Base-by-base conservation (phyloP, 1,140 invertebrate genomes). In the Meloidogyne exigua region DNA sequence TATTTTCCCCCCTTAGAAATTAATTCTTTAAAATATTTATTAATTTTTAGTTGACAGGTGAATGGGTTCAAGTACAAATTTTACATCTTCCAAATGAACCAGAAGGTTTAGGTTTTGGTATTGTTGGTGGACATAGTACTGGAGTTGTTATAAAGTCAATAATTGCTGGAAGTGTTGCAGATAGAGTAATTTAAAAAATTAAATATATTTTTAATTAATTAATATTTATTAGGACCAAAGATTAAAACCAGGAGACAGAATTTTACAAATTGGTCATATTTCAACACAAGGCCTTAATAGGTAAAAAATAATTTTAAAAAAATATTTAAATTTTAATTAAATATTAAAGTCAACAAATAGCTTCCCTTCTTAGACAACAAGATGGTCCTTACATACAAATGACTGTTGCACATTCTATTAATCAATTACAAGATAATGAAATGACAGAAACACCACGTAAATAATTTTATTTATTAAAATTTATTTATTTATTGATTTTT, bases 121-220 rank as follows among this genome's bases (percentile, higher is more conserved):
- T 97, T 80, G 94, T 96, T 79, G 95, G 95, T 68, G 95, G 95
- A 11, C 90, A 93, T 67, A 95, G 93, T 87, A 96, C 95, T 25
- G 95, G 95, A n/a, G 95, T 97, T 69, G 94, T 97, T 11, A 93
- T 97, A 73, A 97, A 97, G 88, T 97, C 93, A 71, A 92, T 97
- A 68, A 90, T 95, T 23, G 94, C 94, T 15, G 94, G 94, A 25
- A 93, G 94, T 81, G 92, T 94, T 11, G 94, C 94, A 21, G 94
- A 96, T 88, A 91, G 93, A 89, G 93, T 94, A 88, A 90, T 18
- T 2, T 39, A 25, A 25, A 23, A 9, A 3, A 63, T 63, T 49
- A 2, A 71, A 49, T 71, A 9, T 25, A 36, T 68, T 7, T 68
- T 71, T 36, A 69, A 62, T 36, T 25, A 21, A 57, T 26, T 76